These are phyloP conservation scores for Choristoneura rosaceana DNA, from an alignment of 2,888 invertebrate species.

Conservation along the genomic window DNA sequence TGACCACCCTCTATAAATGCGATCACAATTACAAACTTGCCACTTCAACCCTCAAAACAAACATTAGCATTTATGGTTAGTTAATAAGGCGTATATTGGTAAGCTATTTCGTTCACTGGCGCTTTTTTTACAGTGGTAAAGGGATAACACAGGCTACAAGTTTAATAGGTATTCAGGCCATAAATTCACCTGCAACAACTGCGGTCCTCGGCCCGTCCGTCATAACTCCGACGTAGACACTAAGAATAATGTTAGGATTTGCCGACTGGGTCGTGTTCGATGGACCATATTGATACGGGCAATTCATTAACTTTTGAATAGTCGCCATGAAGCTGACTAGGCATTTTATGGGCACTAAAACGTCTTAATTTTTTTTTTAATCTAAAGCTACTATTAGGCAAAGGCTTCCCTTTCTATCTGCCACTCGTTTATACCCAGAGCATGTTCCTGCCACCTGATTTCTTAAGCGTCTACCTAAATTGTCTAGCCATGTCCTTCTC, in stretches of 20 bases:
- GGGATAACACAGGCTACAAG: constrained; percentile 51
- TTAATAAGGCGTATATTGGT: constrained; percentile 4
- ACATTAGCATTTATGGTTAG: background rate
- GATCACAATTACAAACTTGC: constrained; percentile 46
- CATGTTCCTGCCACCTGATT: too few species aligned
- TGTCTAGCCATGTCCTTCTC: too few species aligned
- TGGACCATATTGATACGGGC: constrained; percentile 21
- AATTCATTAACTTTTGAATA: constrained; percentile 8
- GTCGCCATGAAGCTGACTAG: too few species aligned
- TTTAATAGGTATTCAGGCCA: constrained; percentile 54
- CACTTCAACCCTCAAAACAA: background rate
- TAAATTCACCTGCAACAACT: constrained; percentile 60
- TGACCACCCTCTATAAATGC: constrained; percentile 56
- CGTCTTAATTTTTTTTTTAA: too few species aligned
- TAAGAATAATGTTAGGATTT: constrained; percentile 40
- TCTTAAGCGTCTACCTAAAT: too few species aligned
- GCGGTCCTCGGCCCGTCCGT: constrained; percentile 53
- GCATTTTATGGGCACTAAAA: too few species aligned
- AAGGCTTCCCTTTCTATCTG: too few species aligned
- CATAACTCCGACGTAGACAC: constrained; percentile 54
- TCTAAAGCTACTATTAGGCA: too few species aligned
- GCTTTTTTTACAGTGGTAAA: constrained; percentile 42
- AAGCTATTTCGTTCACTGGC: background rate
- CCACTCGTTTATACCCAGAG: too few species aligned
- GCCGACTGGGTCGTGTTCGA: constrained; percentile 34